Conservation (phyloP, 2,888 invertebrate genomes). For the Acronicta leporina region DNA sequence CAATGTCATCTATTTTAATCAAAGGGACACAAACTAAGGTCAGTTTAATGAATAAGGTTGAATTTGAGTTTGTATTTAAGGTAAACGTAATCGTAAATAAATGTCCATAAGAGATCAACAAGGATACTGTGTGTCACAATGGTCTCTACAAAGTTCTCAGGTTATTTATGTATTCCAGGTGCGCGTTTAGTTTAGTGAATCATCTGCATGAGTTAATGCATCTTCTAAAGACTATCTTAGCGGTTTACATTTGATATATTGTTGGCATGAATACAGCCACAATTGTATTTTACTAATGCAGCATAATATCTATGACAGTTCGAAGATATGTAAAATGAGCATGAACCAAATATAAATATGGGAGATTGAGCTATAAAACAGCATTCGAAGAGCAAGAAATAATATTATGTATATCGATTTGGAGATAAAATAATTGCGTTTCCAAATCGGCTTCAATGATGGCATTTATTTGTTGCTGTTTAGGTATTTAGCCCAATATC, state of each 20-base stretch:
- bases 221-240: conserved; percentile 41
- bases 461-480: conserved; percentile 19
- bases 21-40: conserved; percentile 28
- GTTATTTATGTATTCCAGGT: conserved; percentile 45
- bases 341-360: conserved; percentile 32
- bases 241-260: conserved; percentile 42
- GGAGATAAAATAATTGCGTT: conserved; percentile 7
- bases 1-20: conserved; percentile 40
- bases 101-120: conserved; percentile 12
- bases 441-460: conserved; percentile 13
- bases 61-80: conserved; percentile 27
- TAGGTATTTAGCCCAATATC: not conserved
- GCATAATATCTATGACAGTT: conserved; percentile 27
- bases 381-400: conserved; percentile 2
- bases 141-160: conserved; percentile 4
- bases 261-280: conserved; percentile 31
- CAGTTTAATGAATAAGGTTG: conserved; percentile 11
- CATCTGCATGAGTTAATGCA: conserved; percentile 54
- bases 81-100: conserved; percentile 28
- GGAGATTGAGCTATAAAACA: conserved; percentile 22
- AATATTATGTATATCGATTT: conserved; percentile 14
- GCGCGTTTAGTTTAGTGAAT: conserved; percentile 51
- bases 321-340: conserved; percentile 22
- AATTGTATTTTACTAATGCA: conserved; percentile 32
- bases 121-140: conserved; percentile 4